Conservation (phyloP, 2,888 invertebrate genomes). For the Cetonia aurata region DNA sequence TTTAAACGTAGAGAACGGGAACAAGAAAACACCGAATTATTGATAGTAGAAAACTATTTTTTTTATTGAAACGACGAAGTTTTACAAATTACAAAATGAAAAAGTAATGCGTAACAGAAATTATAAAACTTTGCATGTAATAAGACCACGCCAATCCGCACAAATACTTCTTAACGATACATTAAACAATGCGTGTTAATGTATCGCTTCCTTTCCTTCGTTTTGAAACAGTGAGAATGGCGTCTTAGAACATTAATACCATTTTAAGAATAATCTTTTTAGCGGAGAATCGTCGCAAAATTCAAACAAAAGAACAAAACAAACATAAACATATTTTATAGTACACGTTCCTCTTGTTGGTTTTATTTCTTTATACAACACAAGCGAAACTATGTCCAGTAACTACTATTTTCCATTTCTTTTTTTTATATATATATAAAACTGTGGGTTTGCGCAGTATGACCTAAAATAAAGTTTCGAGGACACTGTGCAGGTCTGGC, state of each 20-base stretch:
- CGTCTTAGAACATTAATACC: no score
- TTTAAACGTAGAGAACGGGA: no score
- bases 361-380: constrained; percentile 21
- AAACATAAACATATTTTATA: constrained; percentile 4
- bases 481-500: constrained; percentile 3
- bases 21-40: neutral
- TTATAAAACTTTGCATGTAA: no score
- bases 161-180: no score
- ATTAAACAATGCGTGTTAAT: no score
- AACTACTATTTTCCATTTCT: constrained; percentile 20
- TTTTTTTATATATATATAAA: no score
- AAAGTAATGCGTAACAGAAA: constrained; percentile 18
- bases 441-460: no score
- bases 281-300: no score
- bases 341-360: neutral
- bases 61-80: constrained; percentile 25
- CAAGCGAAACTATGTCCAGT: constrained; percentile 26
- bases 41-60: constrained; percentile 33
- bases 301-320: neutral
- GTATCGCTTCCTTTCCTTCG: no score
- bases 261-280: no score
- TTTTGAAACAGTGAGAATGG: no score
- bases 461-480: neutral
- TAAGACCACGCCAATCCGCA: no score
- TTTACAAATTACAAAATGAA: constrained; percentile 12